Conservation (phyloP, 2,888 invertebrate genomes). For the Adelognathus sp. region DNA sequence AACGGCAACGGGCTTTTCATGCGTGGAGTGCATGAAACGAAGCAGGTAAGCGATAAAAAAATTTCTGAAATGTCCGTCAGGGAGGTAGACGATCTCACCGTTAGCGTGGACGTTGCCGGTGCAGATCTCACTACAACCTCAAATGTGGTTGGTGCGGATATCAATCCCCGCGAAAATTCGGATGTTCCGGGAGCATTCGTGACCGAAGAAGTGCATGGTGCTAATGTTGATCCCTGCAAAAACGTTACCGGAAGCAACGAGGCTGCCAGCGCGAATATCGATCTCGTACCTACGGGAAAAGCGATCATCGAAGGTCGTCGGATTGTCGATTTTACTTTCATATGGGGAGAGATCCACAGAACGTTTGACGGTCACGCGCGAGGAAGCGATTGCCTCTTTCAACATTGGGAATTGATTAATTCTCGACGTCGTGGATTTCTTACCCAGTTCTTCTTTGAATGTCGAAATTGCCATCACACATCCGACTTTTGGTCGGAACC, state of each 20-base stretch:
- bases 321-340: not conserved
- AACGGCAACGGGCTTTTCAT: no score
- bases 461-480: constrained; percentile 24
- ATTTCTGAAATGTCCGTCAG: not conserved
- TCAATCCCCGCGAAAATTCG: not conserved
- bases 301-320: not conserved
- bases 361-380: not conserved
- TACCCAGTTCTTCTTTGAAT: constrained; percentile 32
- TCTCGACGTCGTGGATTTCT: constrained; percentile 1
- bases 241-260: not conserved
- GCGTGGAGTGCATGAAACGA: not conserved
- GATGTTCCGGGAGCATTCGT: no score
- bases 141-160: no score
- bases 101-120: no score
- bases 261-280: not conserved
- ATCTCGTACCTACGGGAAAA: not conserved
- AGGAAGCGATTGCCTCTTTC: not conserved
- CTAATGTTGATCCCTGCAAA: not conserved
- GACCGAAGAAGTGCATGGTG: not conserved
- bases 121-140: no score
- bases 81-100: not conserved
- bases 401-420: not conserved
- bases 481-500: constrained; percentile 53
- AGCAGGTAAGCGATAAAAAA: not conserved
- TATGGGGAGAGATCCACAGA: not conserved